These are phyloP conservation scores for Chymomyza fuscimana DNA, from an alignment of 2,888 invertebrate species.

Conservation along the genomic window DNA sequence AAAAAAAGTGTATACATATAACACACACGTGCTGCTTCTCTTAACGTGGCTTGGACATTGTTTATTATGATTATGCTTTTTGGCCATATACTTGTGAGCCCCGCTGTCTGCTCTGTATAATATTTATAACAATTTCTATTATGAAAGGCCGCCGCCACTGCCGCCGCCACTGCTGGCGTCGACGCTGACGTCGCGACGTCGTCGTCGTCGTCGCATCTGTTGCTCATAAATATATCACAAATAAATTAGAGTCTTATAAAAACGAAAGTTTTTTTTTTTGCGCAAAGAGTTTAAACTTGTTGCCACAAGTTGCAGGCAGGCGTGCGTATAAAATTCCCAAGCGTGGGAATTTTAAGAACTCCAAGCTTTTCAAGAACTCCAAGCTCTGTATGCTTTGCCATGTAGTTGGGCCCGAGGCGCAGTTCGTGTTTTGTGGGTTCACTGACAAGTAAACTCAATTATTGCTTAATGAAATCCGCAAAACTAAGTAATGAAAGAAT, in stretches of 20 bases:
- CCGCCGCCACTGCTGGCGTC: not conserved
- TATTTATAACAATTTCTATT: conserved; percentile 10
- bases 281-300: conserved; percentile 6
- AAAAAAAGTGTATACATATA: conserved; percentile 38
- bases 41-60: conserved; percentile 44
- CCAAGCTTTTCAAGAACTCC: not conserved
- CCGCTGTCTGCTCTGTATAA: conserved; percentile 23
- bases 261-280: conserved; percentile 52
- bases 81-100: conserved; percentile 24
- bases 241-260: conserved; percentile 45
- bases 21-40: conserved; percentile 61
- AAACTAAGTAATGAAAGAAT: conserved; percentile 45
- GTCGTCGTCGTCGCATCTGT: conserved; percentile 55
- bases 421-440: conserved; percentile 59
- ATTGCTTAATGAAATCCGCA: conserved; percentile 73
- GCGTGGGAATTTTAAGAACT: conserved; percentile 55
- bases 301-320: conserved; percentile 32
- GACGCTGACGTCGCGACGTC: too few species aligned
- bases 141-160: conserved; percentile 23
- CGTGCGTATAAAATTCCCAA: conserved; percentile 43
- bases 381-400: not conserved
- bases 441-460: conserved; percentile 73
- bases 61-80: conserved; percentile 68
- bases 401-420: conserved; percentile 50
- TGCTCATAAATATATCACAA: conserved; percentile 42